A percentile compares a stretch with the other conserved stretches of the same genome.
Conservation (phyloP, 2,797 vertebrate genomes). For the Sylvilagus floridanus region DNA sequence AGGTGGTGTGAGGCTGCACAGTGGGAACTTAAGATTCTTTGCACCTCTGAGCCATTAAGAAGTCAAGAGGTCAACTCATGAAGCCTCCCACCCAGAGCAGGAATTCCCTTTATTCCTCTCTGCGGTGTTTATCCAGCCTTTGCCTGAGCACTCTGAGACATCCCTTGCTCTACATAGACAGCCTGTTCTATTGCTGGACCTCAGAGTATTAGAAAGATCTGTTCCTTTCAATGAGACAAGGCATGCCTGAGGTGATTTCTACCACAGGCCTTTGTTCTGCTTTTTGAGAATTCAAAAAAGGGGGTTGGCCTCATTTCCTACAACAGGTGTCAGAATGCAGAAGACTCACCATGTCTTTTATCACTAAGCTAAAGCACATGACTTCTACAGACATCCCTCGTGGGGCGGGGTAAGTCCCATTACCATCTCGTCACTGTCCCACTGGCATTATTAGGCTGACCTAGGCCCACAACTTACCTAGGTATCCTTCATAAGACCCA, state of each 20-base stretch:
- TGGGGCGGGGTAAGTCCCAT: not conserved
- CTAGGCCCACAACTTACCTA: not conserved
- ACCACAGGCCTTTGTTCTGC: not conserved
- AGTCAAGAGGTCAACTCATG: slow-evolving; percentile 7
- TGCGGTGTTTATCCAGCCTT: not conserved
- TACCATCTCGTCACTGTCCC: not conserved
- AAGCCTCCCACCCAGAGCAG: slow-evolving; percentile 26
- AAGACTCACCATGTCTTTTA: not conserved
- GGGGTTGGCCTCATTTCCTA: not conserved
- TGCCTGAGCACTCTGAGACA: not conserved
- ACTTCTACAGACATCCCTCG: not conserved
- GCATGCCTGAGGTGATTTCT: not conserved
- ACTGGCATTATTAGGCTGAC: not conserved
- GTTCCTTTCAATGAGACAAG: slow-evolving; percentile 40
- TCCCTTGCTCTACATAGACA: not conserved
- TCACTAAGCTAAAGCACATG: not conserved
- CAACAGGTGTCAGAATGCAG: not conserved
- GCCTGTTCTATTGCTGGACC: not conserved
- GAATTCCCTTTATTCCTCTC: not conserved
- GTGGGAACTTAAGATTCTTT: slow-evolving; percentile 14
- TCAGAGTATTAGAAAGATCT: not conserved
- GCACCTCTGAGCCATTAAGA: not conserved
- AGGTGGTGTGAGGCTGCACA: not conserved
- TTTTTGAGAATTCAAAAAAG: not conserved
- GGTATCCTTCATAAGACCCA: not conserved